A percentile compares a stretch with the other conserved stretches of the same genome.
phyloP scores from a whole-genome alignment of 2,113 vertebrate genomes.

The Nannobrachium achirus region DNA sequence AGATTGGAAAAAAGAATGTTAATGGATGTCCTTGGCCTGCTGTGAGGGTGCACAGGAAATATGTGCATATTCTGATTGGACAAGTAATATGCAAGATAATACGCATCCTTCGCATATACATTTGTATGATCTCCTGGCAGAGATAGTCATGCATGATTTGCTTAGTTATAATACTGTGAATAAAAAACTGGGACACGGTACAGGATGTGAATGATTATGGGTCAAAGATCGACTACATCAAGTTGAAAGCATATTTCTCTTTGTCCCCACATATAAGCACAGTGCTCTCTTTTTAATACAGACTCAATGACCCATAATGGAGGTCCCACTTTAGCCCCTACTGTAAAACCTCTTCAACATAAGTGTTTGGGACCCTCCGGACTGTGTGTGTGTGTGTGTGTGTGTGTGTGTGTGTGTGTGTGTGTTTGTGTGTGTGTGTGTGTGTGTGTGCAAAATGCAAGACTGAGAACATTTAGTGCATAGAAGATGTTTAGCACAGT shows the following conservation, averaged over 20 bases:
- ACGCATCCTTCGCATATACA: no score
- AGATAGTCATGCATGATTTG: no score
- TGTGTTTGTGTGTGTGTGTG: constrained; percentile 2
- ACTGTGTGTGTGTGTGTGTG: not conserved
- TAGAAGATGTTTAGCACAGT: not conserved
- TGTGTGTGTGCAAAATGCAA: not conserved
- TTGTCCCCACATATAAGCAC: constrained; percentile 27
- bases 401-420: not conserved
- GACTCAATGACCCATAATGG: constrained; percentile 54
- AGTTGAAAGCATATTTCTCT: constrained; percentile 44
- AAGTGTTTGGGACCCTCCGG: constrained; percentile 23
- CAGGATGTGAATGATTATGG: constrained; percentile 2
- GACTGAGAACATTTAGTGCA: not conserved
- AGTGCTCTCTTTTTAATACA: constrained; percentile 40
- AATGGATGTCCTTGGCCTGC: no score
- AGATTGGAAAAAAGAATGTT: no score
- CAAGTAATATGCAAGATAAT: no score
- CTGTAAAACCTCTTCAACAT: constrained; percentile 31
- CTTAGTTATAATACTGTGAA: no score
- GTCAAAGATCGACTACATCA: constrained; percentile 4
- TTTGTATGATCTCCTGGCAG: no score
- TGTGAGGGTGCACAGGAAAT: no score
- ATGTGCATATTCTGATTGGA: no score
- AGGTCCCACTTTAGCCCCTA: constrained; percentile 22
- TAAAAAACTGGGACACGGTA: no score